A percentile compares a stretch with the other conserved stretches of the same genome.
phyloP scores from a whole-genome alignment of 2,888 invertebrate species.

The Noctuana brunneofusca region DNA sequence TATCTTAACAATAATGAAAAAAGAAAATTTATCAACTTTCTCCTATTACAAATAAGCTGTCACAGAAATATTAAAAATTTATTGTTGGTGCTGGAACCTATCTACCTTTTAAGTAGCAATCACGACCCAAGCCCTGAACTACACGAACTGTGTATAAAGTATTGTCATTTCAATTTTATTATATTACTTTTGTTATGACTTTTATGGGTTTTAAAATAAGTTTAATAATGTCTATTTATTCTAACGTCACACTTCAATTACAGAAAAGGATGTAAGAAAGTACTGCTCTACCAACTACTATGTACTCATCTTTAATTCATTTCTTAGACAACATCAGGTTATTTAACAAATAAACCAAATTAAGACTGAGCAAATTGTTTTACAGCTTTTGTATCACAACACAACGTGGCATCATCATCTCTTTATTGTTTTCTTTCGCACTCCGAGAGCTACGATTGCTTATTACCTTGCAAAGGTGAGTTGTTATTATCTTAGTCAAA shows the following conservation, averaged over 20 bases:
- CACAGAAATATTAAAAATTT: neutral
- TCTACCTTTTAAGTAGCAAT: neutral
- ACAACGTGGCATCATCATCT: conserved; percentile 27
- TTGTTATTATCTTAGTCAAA: conserved; percentile 56
- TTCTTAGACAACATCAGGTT: conserved; percentile 14
- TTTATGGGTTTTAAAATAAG: neutral
- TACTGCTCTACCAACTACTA: too few species aligned
- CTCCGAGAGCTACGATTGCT: conserved; percentile 42
- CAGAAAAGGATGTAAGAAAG: conserved; percentile 7
- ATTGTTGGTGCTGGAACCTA: too few species aligned
- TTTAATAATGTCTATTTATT: neutral
- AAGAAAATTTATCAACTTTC: neutral
- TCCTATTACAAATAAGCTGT: neutral
- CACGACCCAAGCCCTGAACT: neutral
- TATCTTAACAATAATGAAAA: neutral
- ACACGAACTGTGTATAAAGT: conserved; percentile 2
- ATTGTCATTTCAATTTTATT: conserved; percentile 1
- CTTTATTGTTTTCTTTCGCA: conserved; percentile 51
- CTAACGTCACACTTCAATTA: conserved; percentile 17
- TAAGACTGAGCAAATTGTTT: conserved; percentile 26
- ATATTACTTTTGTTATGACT: conserved; percentile 1
- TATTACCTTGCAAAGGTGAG: conserved; percentile 55
- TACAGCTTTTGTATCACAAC: conserved; percentile 27
- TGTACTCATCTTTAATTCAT: conserved; percentile 17
- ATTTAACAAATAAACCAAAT: conserved; percentile 22